These are phyloP conservation scores for Gymnoscopelus microlampas DNA, from an alignment of 2,797 vertebrate species.

Conservation along the genomic window DNA sequence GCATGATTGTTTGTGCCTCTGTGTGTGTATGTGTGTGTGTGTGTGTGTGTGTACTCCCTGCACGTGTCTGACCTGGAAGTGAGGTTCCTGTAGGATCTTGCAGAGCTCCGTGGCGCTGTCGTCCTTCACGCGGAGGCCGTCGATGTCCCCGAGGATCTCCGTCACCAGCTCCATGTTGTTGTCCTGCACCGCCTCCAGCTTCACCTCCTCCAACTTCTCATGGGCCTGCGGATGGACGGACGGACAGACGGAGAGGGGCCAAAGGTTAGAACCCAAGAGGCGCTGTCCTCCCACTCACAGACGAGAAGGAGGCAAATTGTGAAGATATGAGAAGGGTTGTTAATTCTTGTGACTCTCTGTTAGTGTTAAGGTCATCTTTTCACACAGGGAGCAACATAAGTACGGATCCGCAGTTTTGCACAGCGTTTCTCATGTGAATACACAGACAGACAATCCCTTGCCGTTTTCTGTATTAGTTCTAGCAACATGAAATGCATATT, in stretches of 20 bases:
- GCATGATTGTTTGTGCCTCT: neutral
- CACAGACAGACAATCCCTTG: too few relatives aligned
- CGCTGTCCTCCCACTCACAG: too few relatives aligned
- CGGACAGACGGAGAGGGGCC: neutral
- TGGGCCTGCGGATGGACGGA: constrained; percentile 82
- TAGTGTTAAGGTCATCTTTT: too few relatives aligned
- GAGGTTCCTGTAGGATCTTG: constrained; percentile 93
- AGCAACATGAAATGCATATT: too few relatives aligned
- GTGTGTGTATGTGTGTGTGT: neutral
- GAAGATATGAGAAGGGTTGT: too few relatives aligned
- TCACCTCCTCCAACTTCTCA: constrained; percentile 93
- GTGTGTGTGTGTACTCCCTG: neutral
- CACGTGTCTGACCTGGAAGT: constrained; percentile 89
- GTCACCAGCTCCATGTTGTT: constrained; percentile 96
- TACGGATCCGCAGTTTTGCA: too few relatives aligned
- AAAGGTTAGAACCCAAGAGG: constrained; percentile 18
- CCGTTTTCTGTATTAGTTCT: too few relatives aligned
- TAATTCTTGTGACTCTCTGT: too few relatives aligned
- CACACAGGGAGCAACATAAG: too few relatives aligned
- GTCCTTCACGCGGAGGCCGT: constrained; percentile 86
- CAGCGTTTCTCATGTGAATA: too few relatives aligned
- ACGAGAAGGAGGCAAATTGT: too few relatives aligned
- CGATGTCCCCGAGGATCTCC: constrained; percentile 96
- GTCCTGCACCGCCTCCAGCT: constrained; percentile 97
- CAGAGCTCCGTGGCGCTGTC: constrained; percentile 91